These are phyloP conservation scores for Boloria euphrosyne DNA, from an alignment of 2,888 invertebrate species.

Conservation along the genomic window DNA sequence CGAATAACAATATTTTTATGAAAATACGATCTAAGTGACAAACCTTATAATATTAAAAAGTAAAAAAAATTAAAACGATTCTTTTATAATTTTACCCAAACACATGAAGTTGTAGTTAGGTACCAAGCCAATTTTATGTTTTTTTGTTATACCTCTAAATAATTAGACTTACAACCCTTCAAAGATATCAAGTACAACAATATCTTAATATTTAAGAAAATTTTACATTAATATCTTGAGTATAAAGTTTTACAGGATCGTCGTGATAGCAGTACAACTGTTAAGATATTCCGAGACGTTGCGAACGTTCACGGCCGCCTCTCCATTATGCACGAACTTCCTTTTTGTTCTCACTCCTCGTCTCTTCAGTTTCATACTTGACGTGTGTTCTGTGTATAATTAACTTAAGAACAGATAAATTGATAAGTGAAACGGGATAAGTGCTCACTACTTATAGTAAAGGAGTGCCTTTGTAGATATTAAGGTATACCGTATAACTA, in stretches of 20 bases:
- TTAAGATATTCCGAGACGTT: constrained; percentile 72
- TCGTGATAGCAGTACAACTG: constrained; percentile 59
- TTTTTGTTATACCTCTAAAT: no score
- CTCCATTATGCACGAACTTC: constrained; percentile 65
- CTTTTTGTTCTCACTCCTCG: constrained; percentile 51
- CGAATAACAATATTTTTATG: no score
- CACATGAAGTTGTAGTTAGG: no score
- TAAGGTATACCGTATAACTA: no score
- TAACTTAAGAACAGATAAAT: constrained; percentile 33
- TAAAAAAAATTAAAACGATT: no score
- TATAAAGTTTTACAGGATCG: constrained; percentile 47
- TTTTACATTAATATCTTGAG: constrained; percentile 42
- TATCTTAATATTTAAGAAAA: no score
- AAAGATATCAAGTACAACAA: constrained; percentile 65
- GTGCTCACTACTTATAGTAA: background rate
- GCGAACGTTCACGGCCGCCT: constrained; percentile 60
- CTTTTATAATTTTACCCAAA: no score
- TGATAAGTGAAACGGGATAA: constrained; percentile 23
- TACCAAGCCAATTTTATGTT: no score
- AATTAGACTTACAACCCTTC: no score
- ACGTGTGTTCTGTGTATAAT: constrained; percentile 41
- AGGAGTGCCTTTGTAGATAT: no score
- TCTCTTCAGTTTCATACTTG: constrained; percentile 45
- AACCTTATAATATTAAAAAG: no score
- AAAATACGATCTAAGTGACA: no score